These are phyloP conservation scores for Lepus americanus DNA, from an alignment of 2,113 vertebrate genomes.

Conservation along the genomic window DNA sequence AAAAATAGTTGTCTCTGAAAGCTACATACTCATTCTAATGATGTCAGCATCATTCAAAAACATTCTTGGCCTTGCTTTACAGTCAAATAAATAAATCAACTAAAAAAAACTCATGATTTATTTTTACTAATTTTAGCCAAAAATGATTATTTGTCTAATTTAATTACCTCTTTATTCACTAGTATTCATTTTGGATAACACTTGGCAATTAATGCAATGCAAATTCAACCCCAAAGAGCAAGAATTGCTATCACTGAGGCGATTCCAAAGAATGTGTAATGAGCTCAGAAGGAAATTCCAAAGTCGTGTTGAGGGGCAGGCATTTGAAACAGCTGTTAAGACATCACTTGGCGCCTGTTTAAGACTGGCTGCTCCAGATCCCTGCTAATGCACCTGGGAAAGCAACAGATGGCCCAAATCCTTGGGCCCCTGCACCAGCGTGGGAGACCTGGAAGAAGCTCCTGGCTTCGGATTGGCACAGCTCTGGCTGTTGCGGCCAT, in stretches of 20 bases:
- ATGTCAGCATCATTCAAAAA: background rate
- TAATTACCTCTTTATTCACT: background rate
- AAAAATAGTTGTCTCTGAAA: background rate
- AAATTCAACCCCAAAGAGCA: background rate
- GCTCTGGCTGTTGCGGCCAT: no score
- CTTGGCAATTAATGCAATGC: background rate
- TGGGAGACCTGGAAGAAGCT: no score
- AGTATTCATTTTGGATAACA: background rate
- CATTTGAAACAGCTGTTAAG: no score
- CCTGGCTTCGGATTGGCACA: no score
- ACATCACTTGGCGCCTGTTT: no score
- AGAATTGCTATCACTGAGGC: background rate
- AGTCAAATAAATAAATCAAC: conserved; percentile 28
- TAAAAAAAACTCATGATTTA: conserved; percentile 6
- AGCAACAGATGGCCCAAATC: no score
- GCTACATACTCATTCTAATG: background rate
- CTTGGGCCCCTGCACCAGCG: no score
- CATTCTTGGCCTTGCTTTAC: background rate
- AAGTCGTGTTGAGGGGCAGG: background rate
- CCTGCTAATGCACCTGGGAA: no score
- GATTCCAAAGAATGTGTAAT: background rate
- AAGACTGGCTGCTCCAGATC: no score
- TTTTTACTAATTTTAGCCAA: conserved; percentile 5
- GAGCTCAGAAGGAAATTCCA: conserved; percentile 29
- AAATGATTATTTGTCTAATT: background rate